phyloP scores from a whole-genome alignment of 1,140 invertebrate genomes.

The Atta colombica region DNA sequence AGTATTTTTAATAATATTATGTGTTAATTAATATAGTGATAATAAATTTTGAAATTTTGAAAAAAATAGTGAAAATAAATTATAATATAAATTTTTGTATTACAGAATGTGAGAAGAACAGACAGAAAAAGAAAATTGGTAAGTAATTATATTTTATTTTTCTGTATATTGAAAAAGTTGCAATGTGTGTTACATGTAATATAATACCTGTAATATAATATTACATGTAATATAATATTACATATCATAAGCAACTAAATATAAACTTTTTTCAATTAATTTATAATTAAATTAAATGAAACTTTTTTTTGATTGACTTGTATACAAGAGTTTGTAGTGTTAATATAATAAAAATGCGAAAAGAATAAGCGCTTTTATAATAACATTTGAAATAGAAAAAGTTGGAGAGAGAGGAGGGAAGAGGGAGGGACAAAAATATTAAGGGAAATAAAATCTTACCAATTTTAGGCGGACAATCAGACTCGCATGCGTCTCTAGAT shows the following conservation, averaged over 20 bases:
- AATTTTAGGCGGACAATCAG: conserved; percentile 92
- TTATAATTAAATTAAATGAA: not conserved
- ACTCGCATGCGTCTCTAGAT: conserved; percentile 92
- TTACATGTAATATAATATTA: not conserved
- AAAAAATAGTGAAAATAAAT: not conserved
- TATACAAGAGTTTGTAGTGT: not conserved
- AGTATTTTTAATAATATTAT: not conserved
- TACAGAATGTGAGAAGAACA: not conserved
- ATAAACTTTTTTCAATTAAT: not conserved
- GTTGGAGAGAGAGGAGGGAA: not conserved
- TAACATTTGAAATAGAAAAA: not conserved
- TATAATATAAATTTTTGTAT: not conserved
- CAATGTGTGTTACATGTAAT: not conserved
- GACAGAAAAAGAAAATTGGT: not conserved
- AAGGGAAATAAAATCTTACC: conserved; percentile 88
- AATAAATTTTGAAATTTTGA: not conserved
- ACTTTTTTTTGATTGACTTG: not conserved
- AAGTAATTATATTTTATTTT: conserved; percentile 3
- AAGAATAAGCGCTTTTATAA: not conserved
- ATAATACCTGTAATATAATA: not conserved
- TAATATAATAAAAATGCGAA: not conserved
- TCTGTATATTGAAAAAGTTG: not conserved
- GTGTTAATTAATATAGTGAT: not conserved
- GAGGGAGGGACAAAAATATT: too few species aligned
- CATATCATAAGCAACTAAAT: not conserved